Base-by-base conservation (phyloP, 2,797 vertebrate species). In the Vultur gryphus region DNA sequence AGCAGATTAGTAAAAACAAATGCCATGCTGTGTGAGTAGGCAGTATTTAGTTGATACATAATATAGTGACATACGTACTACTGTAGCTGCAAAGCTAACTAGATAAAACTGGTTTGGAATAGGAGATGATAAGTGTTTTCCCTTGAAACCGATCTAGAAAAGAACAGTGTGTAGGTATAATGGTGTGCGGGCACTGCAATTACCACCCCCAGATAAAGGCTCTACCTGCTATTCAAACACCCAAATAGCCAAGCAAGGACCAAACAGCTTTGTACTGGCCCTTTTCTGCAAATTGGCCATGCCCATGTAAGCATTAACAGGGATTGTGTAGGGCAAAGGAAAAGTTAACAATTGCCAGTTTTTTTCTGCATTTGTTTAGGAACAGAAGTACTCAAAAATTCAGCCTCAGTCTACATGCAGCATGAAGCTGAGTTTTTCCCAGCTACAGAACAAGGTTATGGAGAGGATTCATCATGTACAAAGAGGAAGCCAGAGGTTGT, bases 121-220 rank as follows among this genome's bases (percentile, higher is more conserved):
- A 52, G 24, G 6, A 39, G 17, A 51, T 11, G 10, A 49, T 66
- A 26, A 35, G 15, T 12, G 8, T 21, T 94, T 94, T 70, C 23
- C 31, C 23, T 61, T 55, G n/a, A 76, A 95, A 39, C 3, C 6
- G 8, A 11, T 39, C 21, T 46, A 16, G 39, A 75, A 55, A 73
- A 77, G 31, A 69, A 24, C 17, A 75, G 11, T 21, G 7, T 1
- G 4, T 57, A 48, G 2, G 11, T 26, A 51, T 13, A 66, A 6
- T 2, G 14, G 4, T 71, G 13, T 1, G 3, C 2, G 1, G 20
- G 12, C 33, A 58, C 9, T 23, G 12, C 49, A 25, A 7, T 37
- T 89, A 37, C 10, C 1, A 1, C 14, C 19, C 8, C 28, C 39
- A 35, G 26, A 19, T 35, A 35, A 76, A 83, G 12, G 21, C 48